Conservation (phyloP, 2,797 vertebrate species). For the Carcharodon carcharias region DNA sequence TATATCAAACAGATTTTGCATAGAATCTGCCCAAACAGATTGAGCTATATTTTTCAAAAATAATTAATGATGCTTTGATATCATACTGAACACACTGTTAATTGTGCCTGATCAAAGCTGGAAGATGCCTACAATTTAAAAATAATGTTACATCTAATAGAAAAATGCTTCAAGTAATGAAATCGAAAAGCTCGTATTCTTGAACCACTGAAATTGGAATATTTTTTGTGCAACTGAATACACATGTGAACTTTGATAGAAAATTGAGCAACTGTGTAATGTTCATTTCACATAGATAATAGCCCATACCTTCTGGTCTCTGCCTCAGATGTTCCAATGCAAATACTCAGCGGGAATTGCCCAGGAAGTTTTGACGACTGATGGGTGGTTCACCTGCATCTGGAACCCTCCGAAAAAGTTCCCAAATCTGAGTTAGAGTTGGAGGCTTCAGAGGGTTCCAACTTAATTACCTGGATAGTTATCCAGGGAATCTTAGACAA, state of each 20-base stretch:
- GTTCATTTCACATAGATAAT: neutral
- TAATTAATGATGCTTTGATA: neutral
- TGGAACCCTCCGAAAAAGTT: too few species aligned
- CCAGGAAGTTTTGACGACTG: too few species aligned
- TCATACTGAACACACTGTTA: neutral
- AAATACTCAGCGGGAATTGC: too few species aligned
- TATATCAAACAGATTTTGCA: neutral
- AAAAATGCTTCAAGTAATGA: neutral
- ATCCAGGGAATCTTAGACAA: too few species aligned
- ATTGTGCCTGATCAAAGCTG: neutral
- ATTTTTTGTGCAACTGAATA: neutral
- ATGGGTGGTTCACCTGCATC: too few species aligned
- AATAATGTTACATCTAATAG: neutral
- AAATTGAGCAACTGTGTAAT: neutral
- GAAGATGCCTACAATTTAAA: neutral
- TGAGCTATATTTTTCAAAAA: neutral
- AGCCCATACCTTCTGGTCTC: too few species aligned
- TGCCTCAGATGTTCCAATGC: too few species aligned
- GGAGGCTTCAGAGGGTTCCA: too few species aligned
- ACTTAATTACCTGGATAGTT: too few species aligned
- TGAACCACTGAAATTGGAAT: neutral
- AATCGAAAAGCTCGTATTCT: neutral
- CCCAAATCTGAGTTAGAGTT: too few species aligned
- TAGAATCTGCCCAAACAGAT: neutral
- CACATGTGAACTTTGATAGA: neutral